These are phyloP conservation scores for Miichthys miiuy DNA, from an alignment of 2,797 vertebrate genomes.

Conservation along the genomic window DNA sequence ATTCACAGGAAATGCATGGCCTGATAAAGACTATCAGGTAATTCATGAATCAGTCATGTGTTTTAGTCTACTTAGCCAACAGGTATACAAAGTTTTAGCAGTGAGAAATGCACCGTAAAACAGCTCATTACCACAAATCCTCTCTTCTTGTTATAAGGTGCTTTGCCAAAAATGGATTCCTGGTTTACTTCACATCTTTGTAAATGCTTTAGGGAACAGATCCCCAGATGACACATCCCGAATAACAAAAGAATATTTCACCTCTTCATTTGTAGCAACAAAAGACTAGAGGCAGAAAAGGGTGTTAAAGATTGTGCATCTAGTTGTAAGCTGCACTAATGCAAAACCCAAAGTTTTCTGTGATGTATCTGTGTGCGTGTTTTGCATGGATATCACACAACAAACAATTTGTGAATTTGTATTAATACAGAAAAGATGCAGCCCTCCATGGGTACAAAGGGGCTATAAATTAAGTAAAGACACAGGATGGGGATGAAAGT, in stretches of 20 bases:
- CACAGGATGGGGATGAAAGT: constrained; percentile 7
- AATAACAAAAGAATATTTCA: neutral
- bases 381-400: neutral
- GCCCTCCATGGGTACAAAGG: neutral
- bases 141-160: neutral
- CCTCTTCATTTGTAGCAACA: neutral
- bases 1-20: neutral
- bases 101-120: neutral
- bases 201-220: constrained; percentile 8
- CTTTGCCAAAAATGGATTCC: constrained; percentile 12
- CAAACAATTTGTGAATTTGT: constrained; percentile 4
- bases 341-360: neutral
- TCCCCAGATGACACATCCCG: constrained; percentile 11
- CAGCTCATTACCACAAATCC: neutral
- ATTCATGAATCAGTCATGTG: neutral
- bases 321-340: neutral
- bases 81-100: neutral
- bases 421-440: neutral
- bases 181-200: constrained; percentile 14
- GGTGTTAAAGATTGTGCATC: neutral
- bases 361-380: neutral
- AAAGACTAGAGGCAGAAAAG: neutral
- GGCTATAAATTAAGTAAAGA: constrained; percentile 10
- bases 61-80: constrained; percentile 1
- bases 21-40: neutral